A percentile compares a stretch with the other conserved stretches of the same genome.
Conservation (phyloP, 1,140 invertebrate species). For the Drosophila subobscura region DNA sequence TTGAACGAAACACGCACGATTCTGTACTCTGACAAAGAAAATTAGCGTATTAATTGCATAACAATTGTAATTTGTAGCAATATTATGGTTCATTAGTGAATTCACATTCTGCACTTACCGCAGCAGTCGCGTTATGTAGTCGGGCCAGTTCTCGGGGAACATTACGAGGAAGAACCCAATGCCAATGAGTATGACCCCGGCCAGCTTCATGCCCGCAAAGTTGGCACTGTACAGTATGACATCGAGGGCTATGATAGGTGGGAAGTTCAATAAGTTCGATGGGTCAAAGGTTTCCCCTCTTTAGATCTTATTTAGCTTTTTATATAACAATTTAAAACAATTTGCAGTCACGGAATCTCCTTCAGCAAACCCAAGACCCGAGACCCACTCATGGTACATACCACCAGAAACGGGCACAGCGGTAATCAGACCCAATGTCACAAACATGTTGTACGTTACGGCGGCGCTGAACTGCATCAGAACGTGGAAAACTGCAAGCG, state of each 20-base stretch:
- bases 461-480: constrained; percentile 95
- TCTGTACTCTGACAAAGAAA: constrained; percentile 66
- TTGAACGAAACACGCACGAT: constrained; percentile 67
- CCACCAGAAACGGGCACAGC: constrained; percentile 96
- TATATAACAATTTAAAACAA: constrained; percentile 44
- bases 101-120: constrained; percentile 86
- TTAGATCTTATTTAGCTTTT: neutral
- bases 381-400: constrained; percentile 83
- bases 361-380: constrained; percentile 5
- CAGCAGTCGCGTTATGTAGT: constrained; percentile 94
- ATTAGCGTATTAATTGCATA: constrained; percentile 71
- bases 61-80: constrained; percentile 54
- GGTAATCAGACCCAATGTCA: constrained; percentile 94
- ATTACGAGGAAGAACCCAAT: constrained; percentile 96
- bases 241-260: constrained; percentile 89
- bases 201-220: constrained; percentile 97
- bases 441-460: constrained; percentile 96
- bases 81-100: constrained; percentile 50
- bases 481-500: constrained; percentile 93
- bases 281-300: too few relatives aligned
- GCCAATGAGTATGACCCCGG: constrained; percentile 94
- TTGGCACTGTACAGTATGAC: constrained; percentile 92
- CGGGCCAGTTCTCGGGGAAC: constrained; percentile 97
- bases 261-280: neutral
- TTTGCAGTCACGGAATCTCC: constrained; percentile 53